Percentiles rank a stretch among this genome's conserved stretches.
Conservation (phyloP, 1,140 invertebrate genomes). For the Drosophila lini region DNA sequence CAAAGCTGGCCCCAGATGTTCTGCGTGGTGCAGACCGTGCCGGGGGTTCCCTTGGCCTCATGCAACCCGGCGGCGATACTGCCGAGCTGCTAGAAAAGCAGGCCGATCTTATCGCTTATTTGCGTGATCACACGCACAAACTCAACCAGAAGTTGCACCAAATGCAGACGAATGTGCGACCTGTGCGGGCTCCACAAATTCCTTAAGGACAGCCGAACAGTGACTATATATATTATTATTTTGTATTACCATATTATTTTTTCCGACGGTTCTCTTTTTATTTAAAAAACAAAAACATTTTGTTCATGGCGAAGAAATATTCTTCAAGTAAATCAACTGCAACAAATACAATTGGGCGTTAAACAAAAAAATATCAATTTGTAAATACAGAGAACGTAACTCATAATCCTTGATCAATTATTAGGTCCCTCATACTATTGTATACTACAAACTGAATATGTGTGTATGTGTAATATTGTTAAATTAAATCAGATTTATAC, state of each 20-base stretch:
- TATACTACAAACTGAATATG: slow-evolving; percentile 37
- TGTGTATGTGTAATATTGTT: slow-evolving; percentile 24
- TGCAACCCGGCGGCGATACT: slow-evolving; percentile 85
- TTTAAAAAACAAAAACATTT: slow-evolving; percentile 30
- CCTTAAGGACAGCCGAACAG: slow-evolving; percentile 44
- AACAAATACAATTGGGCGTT: slow-evolving; percentile 47
- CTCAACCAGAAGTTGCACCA: slow-evolving; percentile 85
- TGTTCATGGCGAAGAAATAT: slow-evolving; percentile 58
- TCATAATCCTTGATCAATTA: slow-evolving; percentile 12
- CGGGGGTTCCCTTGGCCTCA: slow-evolving; percentile 86
- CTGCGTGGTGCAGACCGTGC: slow-evolving; percentile 85
- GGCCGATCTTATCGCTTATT: slow-evolving; percentile 85
- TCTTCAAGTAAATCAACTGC: slow-evolving; percentile 51
- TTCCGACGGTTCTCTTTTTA: slow-evolving; percentile 39
- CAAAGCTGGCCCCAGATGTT: slow-evolving; percentile 86
- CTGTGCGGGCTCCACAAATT: slow-evolving; percentile 60
- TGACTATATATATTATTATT: slow-evolving; percentile 16
- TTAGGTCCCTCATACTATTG: slow-evolving; percentile 6
- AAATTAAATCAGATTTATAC: slow-evolving; percentile 36
- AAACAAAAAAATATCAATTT: slow-evolving; percentile 33
- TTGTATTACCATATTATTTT: slow-evolving; percentile 34
- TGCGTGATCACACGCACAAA: slow-evolving; percentile 85
- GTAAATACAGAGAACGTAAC: slow-evolving; percentile 54
- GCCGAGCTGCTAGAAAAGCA: slow-evolving; percentile 88
- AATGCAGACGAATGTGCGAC: slow-evolving; percentile 75